phyloP scores from a whole-genome alignment of 2,888 invertebrate genomes.

The Anaspis maculata region DNA sequence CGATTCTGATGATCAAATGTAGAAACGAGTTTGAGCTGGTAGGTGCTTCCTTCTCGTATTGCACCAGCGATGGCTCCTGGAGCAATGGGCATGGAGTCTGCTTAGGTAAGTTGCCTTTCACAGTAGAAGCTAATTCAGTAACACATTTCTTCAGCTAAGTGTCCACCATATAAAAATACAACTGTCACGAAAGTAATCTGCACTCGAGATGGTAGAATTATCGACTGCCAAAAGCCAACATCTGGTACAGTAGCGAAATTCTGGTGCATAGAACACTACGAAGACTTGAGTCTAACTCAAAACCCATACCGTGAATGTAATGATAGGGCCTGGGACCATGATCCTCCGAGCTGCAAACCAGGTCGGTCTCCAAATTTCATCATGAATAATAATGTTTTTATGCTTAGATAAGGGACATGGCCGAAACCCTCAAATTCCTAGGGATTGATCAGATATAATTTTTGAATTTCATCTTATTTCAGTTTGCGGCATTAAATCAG shows the following conservation, averaged over 20 bases:
- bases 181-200: conserved; percentile 17
- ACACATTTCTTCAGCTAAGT: conserved; percentile 21
- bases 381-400: too few relatives aligned
- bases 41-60: too few relatives aligned
- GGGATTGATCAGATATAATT: too few relatives aligned
- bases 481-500: conserved; percentile 35
- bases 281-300: conserved; percentile 13
- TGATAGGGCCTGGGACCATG: conserved; percentile 23
- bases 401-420: too few relatives aligned
- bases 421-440: too few relatives aligned
- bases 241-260: conserved; percentile 22
- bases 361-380: conserved; percentile 30
- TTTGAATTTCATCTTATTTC: conserved; percentile 12
- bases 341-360: conserved; percentile 26
- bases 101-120: too few relatives aligned
- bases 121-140: too few relatives aligned
- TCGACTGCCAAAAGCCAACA: conserved; percentile 18
- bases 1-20: conserved; percentile 20
- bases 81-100: too few relatives aligned
- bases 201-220: conserved; percentile 1
- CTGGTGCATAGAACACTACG: conserved; percentile 26
- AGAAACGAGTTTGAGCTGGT: conserved; percentile 14
- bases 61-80: too few relatives aligned
- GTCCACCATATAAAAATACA: conserved; percentile 14
- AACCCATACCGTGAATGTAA: conserved; percentile 15